Evolutionary conservation across 2,797 vertebrate species (phyloP).

Genomic region (Cryptoblepharus egeriae): DNA sequence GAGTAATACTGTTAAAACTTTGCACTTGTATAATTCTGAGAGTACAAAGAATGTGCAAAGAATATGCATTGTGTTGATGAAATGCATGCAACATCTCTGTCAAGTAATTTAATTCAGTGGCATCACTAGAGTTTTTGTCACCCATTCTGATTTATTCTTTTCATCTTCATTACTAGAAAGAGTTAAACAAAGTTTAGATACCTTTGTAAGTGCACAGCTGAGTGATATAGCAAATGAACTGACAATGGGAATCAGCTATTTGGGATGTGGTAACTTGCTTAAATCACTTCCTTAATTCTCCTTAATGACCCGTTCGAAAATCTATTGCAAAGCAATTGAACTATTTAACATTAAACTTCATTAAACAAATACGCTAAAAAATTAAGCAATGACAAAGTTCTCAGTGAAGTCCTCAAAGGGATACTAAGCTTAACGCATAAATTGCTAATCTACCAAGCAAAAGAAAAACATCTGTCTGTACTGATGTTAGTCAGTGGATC

Average conservation of each 20-base stretch:
- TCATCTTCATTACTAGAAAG: not conserved
- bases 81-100: too few species aligned
- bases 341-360: slow-evolving; percentile 33
- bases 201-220: not conserved
- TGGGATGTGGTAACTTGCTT: not conserved
- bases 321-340: slow-evolving; percentile 27
- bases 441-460: slow-evolving; percentile 40
- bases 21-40: too few species aligned
- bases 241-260: slow-evolving; percentile 4
- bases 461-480: slow-evolving; percentile 42
- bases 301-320: slow-evolving; percentile 32
- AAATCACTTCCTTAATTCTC: slow-evolving; percentile 33
- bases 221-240: not conserved
- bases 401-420: slow-evolving; percentile 29
- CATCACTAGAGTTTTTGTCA: too few species aligned
- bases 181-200: not conserved
- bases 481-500: slow-evolving; percentile 32
- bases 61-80: too few species aligned
- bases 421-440: slow-evolving; percentile 39
- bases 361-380: slow-evolving; percentile 37
- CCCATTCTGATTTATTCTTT: slow-evolving; percentile 1
- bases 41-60: too few species aligned
- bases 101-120: too few species aligned
- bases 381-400: slow-evolving; percentile 33
- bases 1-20: too few species aligned